Evolutionary conservation across 2,888 invertebrate genomes (phyloP).

Genomic region (Lithophane semibrunnea): DNA sequence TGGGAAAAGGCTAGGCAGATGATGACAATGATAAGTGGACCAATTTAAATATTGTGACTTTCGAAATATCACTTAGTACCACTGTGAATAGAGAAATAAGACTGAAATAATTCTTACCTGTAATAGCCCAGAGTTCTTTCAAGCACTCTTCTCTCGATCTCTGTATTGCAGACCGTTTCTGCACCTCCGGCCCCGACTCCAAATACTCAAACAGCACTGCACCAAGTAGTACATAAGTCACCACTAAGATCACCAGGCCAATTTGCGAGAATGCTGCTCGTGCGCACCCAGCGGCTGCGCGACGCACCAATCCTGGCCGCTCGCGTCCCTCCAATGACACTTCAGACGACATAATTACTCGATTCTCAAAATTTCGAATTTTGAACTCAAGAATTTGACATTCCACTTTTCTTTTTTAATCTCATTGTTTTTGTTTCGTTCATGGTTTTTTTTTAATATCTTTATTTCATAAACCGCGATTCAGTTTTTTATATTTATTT

Average conservation of each 20-base stretch:
- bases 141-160: conserved; percentile 92
- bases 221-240: conserved; percentile 93
- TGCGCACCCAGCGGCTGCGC: conserved; percentile 83
- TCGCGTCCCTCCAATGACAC: conserved; percentile 86
- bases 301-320: conserved; percentile 79
- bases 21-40: neutral
- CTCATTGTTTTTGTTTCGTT: conserved; percentile 55
- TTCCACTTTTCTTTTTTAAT: conserved; percentile 64
- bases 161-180: conserved; percentile 91
- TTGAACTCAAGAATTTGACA: conserved; percentile 52
- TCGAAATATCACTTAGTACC: neutral
- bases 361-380: conserved; percentile 52
- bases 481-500: conserved; percentile 1
- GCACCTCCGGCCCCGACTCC: conserved; percentile 93
- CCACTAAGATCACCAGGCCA: conserved; percentile 93
- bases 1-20: too few relatives aligned
- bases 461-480: neutral
- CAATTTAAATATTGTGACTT: neutral
- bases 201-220: conserved; percentile 94
- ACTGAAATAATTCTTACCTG: conserved; percentile 89
- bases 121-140: conserved; percentile 94
- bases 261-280: conserved; percentile 92
- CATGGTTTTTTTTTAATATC: conserved; percentile 26
- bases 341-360: conserved; percentile 84
- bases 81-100: neutral